Base-by-base conservation (phyloP, 2,797 vertebrate genomes). In the Sardinella longiceps region DNA sequence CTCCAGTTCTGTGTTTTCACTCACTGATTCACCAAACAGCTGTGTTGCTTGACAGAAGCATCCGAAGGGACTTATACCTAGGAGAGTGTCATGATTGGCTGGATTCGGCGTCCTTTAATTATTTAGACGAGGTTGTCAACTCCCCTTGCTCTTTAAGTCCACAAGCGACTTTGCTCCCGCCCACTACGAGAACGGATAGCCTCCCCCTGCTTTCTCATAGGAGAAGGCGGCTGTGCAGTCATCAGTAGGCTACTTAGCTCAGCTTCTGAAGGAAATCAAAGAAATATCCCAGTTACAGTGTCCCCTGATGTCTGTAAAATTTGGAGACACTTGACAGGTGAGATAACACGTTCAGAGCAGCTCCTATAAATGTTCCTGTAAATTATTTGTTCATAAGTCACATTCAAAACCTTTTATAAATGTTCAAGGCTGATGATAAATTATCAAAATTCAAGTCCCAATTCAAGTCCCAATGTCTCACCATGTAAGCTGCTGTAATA, bases 11-110 rank as follows among this genome's bases (percentile, higher is more conserved):
- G 28, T 18, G 14, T 33, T 14, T 7, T 77, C 33, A 39, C 43
- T 20, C 20, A 37, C 33, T 77, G 70, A 77, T 77, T 77, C 70
- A 39, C 70, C 33, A 77, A 37, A 77, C 18, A 77, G 23, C 70
- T 77, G 37, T 39, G 70, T 20, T 43, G 33, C 66, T 37, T 77
- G 37, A 43, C 37, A 39, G 70, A 20, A 77, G 70, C 37, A 77
- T 77, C 70, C 70, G 37, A 77, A 77, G 37, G 37, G 70, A 77
- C 70, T 77, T 77, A 77, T 77, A 77, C 70, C 70, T 77, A 77
- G 37, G 30, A 77, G 70, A 39, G 43, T 20, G 18, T 39, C 70
- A 77, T 43, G 70, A 77, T 77, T 77, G 70, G 70, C 70, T 77
- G 18, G 70, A 20, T 14, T 43, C 33, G 15, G 37, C 37, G 37